Evolutionary conservation across 2,888 invertebrate species (phyloP).

Genomic region (Drosophila meridiana): DNA sequence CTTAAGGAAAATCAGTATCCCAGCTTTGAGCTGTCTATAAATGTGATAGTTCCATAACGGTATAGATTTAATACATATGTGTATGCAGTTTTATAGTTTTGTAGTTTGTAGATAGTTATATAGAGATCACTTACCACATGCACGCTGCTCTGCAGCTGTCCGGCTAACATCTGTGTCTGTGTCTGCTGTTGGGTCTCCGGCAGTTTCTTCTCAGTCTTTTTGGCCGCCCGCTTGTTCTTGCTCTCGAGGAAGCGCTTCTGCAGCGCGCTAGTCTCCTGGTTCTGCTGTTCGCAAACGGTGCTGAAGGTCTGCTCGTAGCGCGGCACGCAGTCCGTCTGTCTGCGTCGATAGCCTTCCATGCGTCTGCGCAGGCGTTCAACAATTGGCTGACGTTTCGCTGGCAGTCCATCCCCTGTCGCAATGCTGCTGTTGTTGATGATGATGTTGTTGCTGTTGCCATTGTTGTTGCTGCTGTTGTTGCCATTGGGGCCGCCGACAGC

Average conservation of each 20-base stretch:
- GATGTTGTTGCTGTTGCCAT: slow-evolving; percentile 36
- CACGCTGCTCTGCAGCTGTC: slow-evolving; percentile 89
- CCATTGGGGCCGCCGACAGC: slow-evolving; percentile 42
- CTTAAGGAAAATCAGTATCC: background rate
- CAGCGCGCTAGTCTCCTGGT: slow-evolving; percentile 94
- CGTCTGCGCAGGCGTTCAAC: slow-evolving; percentile 94
- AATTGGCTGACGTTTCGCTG: slow-evolving; percentile 93
- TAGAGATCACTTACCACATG: slow-evolving; percentile 88
- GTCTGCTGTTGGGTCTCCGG: slow-evolving; percentile 64
- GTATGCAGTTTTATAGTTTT: no score
- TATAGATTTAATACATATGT: no score
- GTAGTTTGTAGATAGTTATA: background rate
- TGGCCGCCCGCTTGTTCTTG: slow-evolving; percentile 94
- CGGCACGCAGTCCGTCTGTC: slow-evolving; percentile 94
- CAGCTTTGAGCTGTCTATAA: background rate
- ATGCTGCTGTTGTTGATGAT: slow-evolving; percentile 44
- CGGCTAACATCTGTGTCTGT: slow-evolving; percentile 83
- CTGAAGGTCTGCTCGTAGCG: slow-evolving; percentile 95
- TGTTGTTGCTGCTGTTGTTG: slow-evolving; percentile 29
- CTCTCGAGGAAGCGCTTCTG: slow-evolving; percentile 96
- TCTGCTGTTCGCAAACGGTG: slow-evolving; percentile 95
- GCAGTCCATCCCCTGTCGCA: slow-evolving; percentile 87
- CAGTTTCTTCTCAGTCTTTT: slow-evolving; percentile 90
- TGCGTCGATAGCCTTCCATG: slow-evolving; percentile 93
- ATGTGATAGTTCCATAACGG: no score